phyloP scores from a whole-genome alignment of 2,888 invertebrate genomes.

The Conistra vaccinii region DNA sequence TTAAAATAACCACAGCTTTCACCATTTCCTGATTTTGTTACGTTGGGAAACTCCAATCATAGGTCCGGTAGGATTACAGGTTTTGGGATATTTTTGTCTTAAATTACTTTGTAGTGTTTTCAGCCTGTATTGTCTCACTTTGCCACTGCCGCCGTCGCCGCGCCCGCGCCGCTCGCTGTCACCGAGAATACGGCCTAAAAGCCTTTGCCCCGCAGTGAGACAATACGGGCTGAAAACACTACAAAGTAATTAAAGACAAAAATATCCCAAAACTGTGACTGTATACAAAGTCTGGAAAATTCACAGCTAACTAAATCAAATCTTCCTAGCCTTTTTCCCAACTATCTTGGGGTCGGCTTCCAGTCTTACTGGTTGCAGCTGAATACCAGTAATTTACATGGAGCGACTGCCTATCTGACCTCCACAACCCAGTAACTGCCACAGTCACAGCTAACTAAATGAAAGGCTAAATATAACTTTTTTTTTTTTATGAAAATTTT shows the following conservation, averaged over 20 bases:
- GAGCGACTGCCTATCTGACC: too few species aligned
- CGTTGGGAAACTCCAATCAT: background rate
- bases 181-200: too few species aligned
- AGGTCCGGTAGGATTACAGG: too few species aligned
- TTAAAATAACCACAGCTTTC: background rate
- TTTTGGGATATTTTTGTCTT: background rate
- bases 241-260: background rate
- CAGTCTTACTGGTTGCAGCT: too few species aligned
- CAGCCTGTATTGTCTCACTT: background rate
- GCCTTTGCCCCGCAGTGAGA: background rate
- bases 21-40: background rate
- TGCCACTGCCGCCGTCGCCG: too few species aligned
- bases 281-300: background rate
- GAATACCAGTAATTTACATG: too few species aligned
- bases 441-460: background rate
- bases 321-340: too few species aligned
- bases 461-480: constrained; percentile 13
- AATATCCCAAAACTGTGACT: background rate
- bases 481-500: constrained; percentile 7
- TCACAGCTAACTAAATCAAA: background rate
- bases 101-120: background rate
- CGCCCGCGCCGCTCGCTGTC: too few species aligned
- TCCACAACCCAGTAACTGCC: too few species aligned
- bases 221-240: background rate
- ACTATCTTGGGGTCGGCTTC: too few species aligned